These are phyloP conservation scores for Pasiphila rectangulata DNA, from an alignment of 2,888 invertebrate species.

Conservation along the genomic window DNA sequence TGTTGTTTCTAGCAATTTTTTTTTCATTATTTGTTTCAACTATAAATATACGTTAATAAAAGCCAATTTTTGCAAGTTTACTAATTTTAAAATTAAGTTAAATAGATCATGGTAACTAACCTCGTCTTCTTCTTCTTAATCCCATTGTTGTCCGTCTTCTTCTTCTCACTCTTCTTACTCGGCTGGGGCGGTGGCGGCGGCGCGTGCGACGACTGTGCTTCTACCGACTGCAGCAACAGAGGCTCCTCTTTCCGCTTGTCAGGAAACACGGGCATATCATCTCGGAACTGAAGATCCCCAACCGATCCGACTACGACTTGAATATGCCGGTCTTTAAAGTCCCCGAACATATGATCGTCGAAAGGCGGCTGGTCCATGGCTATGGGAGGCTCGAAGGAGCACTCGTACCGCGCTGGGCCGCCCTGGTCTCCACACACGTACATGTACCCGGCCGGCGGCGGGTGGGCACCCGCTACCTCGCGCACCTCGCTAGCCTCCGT, in stretches of 20 bases:
- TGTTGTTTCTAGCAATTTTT: not conserved
- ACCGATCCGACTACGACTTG: constrained; percentile 74
- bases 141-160: constrained; percentile 91
- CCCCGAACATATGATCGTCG: constrained; percentile 90
- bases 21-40: too few relatives aligned
- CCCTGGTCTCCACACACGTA: constrained; percentile 67
- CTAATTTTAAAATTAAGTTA: too few relatives aligned
- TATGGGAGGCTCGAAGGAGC: constrained; percentile 68
- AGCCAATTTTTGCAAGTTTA: too few relatives aligned
- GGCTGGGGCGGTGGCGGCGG: constrained; percentile 65
- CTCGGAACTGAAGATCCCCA: constrained; percentile 77
- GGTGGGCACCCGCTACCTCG: constrained; percentile 74
- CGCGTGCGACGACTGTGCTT: constrained; percentile 50
- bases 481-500: constrained; percentile 74
- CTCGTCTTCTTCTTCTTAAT: constrained; percentile 96
- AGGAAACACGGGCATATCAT: constrained; percentile 65
- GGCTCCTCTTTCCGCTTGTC: constrained; percentile 72
- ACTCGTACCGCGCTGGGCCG: constrained; percentile 64
- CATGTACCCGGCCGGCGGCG: constrained; percentile 74
- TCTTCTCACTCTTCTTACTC: constrained; percentile 87
- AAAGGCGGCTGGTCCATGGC: constrained; percentile 85
- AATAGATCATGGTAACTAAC: constrained; percentile 71
- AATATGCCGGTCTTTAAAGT: constrained; percentile 83
- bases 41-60: too few relatives aligned
- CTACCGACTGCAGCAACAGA: constrained; percentile 62